Base-by-base conservation (phyloP, 1,140 invertebrate species). In the Drosophila burlai region DNA sequence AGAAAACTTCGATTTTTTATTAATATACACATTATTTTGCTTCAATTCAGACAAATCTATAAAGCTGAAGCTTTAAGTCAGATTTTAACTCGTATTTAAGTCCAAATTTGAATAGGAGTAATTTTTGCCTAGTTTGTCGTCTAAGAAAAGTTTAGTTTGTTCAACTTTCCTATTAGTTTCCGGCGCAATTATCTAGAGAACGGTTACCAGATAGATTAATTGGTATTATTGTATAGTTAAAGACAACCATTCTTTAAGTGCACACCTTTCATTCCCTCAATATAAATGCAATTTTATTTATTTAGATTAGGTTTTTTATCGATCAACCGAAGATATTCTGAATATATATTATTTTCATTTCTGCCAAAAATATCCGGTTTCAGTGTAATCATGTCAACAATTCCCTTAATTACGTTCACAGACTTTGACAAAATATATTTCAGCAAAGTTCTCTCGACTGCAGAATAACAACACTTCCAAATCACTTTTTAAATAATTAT, bases 241-340 rank as follows among this genome's bases (percentile, higher is more conserved):
- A 60, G 65, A 84, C 81, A 83, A 83, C 81, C 81, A 77, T 68
- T 62, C 4, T 65, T 80, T 47, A 69, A 61, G 49, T 71, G 24
- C 24, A 71, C 36, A 71, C 59, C 62, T 61, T 38, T 47, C 43
- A 47, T 65, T 62, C 47, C 43, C 26, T 81, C 45, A 46, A 57
- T 63, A 61, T 31, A 49, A 49, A 46, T 57, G 13, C 26, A 54
- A 24, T 18, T 68, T 50, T 49, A 21, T 18, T 58, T 11, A 46
- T 59, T 58, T 49, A 59, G 21, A 13, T 47, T 42, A 18, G 18
- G 49, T n/a, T 50, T 42, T 15, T 36, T 36, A n/a, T 21, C 11
- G 50, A 13, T 10, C 13, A 55, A 55, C 16, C 26, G 21, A 29
- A 24, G 34, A 21, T 36, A 59, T 46, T 21, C 31, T 21, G 10